Percentiles rank a stretch among this genome's conserved stretches.
phyloP scores from a whole-genome alignment of 2,797 vertebrate species.

The Xiphophorus birchmanni region DNA sequence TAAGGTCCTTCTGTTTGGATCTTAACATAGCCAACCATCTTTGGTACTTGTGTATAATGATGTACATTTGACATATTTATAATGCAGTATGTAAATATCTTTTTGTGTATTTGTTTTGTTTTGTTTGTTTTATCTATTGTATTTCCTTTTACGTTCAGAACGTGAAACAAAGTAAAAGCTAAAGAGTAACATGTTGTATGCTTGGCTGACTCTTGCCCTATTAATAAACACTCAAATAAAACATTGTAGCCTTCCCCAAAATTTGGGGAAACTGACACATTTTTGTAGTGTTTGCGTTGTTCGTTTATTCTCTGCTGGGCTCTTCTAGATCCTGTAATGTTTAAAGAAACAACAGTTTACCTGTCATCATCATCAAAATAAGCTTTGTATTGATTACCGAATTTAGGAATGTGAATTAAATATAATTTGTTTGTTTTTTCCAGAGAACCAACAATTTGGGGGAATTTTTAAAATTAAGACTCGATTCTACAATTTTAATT shows the following conservation, averaged over 20 bases:
- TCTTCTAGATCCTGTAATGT: not conserved
- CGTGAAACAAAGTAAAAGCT: conserved; percentile 78
- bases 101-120: conserved; percentile 45
- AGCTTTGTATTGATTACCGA: not conserved
- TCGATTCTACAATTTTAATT: not conserved
- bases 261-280: conserved; percentile 66
- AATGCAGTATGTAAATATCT: conserved; percentile 89
- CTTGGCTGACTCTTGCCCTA: conserved; percentile 86
- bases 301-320: conserved; percentile 31
- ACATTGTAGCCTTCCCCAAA: conserved; percentile 79
- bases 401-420: not conserved
- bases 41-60: conserved; percentile 88
- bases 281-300: conserved; percentile 39
- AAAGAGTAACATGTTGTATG: conserved; percentile 83
- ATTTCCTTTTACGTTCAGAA: conserved; percentile 74
- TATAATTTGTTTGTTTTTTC: not conserved
- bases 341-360: not conserved
- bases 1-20: conserved; percentile 78
- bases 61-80: conserved; percentile 93
- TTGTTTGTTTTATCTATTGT: conserved; percentile 70
- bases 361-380: not conserved
- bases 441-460: not conserved
- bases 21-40: conserved; percentile 71
- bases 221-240: conserved; percentile 87
- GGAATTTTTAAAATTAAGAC: not conserved